A percentile compares a stretch with the other conserved stretches of the same genome.
Evolutionary conservation across 2,888 invertebrate genomes (phyloP).

Genomic region (Nephrocerus scutellatus): DNA sequence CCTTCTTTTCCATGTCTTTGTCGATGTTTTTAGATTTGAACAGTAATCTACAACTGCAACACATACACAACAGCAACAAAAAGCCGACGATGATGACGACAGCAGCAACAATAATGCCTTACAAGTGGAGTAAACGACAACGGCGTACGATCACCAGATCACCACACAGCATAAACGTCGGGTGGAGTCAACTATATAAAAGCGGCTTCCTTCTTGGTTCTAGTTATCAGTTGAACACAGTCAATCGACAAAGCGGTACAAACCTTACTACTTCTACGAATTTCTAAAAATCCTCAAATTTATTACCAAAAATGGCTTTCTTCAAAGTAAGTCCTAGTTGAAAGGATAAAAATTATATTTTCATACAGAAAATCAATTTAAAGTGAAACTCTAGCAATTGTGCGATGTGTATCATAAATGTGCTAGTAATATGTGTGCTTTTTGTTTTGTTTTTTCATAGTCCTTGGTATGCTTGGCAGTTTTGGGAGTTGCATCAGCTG

Average conservation of each 20-base stretch:
- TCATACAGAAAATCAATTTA: conserved; percentile 7
- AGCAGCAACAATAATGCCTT: no score
- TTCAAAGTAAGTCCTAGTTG: conserved; percentile 44
- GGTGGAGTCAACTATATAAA: conserved; percentile 48
- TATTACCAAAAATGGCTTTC: conserved; percentile 45
- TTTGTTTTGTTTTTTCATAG: conserved; percentile 35
- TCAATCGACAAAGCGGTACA: no score
- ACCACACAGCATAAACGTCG: no score
- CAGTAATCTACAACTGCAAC: no score
- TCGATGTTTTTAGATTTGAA: no score
- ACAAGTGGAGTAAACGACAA: no score
- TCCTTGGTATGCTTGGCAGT: conserved; percentile 46
- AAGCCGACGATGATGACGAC: no score
- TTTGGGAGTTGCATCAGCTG: conserved; percentile 45
- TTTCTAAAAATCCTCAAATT: conserved; percentile 18
- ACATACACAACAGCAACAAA: no score
- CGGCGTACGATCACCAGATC: no score
- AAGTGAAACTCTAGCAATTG: background rate
- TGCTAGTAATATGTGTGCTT: conserved; percentile 15
- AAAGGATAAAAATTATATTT: conserved; percentile 7
- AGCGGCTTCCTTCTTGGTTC: conserved; percentile 47
- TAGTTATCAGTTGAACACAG: conserved; percentile 49
- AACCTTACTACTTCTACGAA: no score
- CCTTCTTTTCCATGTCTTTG: no score
- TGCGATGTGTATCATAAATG: conserved; percentile 1